Conservation (phyloP, 2,888 invertebrate genomes). For the Chorisops tibialis region DNA sequence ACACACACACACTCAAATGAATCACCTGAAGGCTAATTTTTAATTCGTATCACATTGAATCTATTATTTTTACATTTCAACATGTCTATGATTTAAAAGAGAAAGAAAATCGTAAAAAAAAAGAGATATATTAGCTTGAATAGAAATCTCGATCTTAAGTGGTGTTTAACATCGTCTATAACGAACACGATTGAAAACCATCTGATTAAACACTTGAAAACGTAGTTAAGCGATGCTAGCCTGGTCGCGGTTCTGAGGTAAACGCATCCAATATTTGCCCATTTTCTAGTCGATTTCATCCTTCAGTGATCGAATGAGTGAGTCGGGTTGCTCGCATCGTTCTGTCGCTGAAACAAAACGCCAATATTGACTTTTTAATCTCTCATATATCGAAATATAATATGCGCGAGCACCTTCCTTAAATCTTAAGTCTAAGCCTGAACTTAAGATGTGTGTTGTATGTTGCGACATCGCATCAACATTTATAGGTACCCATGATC, state of each 20-base stretch:
- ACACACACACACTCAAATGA: slow-evolving; percentile 11
- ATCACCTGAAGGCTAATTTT: slow-evolving; percentile 19
- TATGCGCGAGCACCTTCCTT: slow-evolving; percentile 1
- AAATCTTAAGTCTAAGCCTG: too few relatives aligned
- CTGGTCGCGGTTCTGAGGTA: slow-evolving; percentile 6
- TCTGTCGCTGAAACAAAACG: slow-evolving; percentile 18
- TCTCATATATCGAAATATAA: slow-evolving; percentile 12
- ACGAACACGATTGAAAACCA: slow-evolving; percentile 16
- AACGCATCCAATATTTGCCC: slow-evolving; percentile 27
- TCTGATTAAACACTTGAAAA: slow-evolving; percentile 24
- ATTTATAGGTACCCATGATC: too few relatives aligned
- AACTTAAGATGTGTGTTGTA: too few relatives aligned
- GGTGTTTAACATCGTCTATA: slow-evolving; percentile 19
- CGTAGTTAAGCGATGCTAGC: slow-evolving; percentile 14
- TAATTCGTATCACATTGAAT: slow-evolving; percentile 15
- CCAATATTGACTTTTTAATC: slow-evolving; percentile 20
- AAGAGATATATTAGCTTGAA: background rate
- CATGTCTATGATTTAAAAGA: background rate
- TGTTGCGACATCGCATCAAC: too few relatives aligned
- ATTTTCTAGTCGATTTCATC: slow-evolving; percentile 33
- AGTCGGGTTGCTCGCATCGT: background rate
- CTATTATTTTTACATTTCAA: slow-evolving; percentile 23
- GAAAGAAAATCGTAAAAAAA: slow-evolving; percentile 5
- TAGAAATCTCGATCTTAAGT: slow-evolving; percentile 9
- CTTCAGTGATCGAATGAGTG: slow-evolving; percentile 16